Evolutionary conservation across 1,140 invertebrate genomes (phyloP).

Genomic region (Mylabris phalerata): DNA sequence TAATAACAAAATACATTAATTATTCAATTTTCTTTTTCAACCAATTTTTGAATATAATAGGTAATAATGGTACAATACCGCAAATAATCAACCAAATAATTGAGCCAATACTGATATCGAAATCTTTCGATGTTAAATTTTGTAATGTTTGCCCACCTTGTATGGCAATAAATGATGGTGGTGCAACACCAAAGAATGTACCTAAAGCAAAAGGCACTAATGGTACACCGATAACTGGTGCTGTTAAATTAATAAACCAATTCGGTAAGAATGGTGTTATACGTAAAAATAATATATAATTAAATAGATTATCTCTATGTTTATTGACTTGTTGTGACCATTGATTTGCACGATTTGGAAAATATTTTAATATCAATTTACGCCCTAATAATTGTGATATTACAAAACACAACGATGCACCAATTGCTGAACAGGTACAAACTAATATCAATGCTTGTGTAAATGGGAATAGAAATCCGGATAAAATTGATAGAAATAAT

Average conservation of each 20-base stretch:
- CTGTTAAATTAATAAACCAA: slow-evolving; percentile 98
- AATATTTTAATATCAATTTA: slow-evolving; percentile 77
- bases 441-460: slow-evolving; percentile 82
- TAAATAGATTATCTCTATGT: slow-evolving; percentile 83
- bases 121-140: slow-evolving; percentile 81
- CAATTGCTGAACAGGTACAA: slow-evolving; percentile 92
- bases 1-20: neutral
- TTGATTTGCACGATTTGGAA: slow-evolving; percentile 75
- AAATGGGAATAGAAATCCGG: slow-evolving; percentile 96
- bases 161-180: slow-evolving; percentile 95
- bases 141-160: slow-evolving; percentile 96
- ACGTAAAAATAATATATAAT: slow-evolving; percentile 95
- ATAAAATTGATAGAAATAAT: slow-evolving; percentile 94
- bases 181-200: slow-evolving; percentile 91
- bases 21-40: slow-evolving; percentile 76
- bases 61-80: slow-evolving; percentile 78
- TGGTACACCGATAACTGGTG: slow-evolving; percentile 94
- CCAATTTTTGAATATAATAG: slow-evolving; percentile 83
- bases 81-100: slow-evolving; percentile 69
- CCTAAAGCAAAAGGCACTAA: slow-evolving; percentile 88
- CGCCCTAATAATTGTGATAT: slow-evolving; percentile 85
- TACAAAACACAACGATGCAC: slow-evolving; percentile 92
- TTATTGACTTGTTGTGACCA: slow-evolving; percentile 83
- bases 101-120: slow-evolving; percentile 85
- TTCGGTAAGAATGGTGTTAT: slow-evolving; percentile 98